phyloP scores from a whole-genome alignment of 2,113 vertebrate species.

The Panthera tigris region DNA sequence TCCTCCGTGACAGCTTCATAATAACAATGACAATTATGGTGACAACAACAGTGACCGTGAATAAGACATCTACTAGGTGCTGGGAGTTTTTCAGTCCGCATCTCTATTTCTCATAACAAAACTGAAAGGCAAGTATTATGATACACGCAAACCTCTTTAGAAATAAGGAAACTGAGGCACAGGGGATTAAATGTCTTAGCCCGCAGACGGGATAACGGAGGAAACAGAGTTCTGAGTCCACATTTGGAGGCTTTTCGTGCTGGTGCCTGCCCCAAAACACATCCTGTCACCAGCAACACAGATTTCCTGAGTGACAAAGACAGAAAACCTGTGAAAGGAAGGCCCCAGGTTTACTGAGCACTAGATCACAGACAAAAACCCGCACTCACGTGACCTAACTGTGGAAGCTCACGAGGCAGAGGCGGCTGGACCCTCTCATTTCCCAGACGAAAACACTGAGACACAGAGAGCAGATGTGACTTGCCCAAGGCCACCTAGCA shows the following conservation, averaged over 20 bases:
- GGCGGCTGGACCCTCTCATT: background rate
- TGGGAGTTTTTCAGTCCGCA: background rate
- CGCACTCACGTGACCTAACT: fast-evolving
- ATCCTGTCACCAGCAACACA: background rate
- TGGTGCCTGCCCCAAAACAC: background rate
- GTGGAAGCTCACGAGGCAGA: fast-evolving
- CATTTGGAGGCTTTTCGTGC: fast-evolving
- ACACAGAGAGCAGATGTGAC: background rate
- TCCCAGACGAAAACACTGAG: background rate
- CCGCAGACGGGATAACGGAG: background rate
- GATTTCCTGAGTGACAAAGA: background rate
- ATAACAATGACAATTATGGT: fast-evolving
- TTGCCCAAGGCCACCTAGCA: background rate
- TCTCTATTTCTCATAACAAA: background rate
- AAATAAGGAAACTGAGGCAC: background rate
- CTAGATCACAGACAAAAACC: background rate
- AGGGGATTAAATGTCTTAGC: background rate
- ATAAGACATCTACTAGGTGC: no score
- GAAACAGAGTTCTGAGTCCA: background rate
- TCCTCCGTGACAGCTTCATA: background rate
- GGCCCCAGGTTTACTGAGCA: background rate
- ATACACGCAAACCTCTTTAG: background rate
- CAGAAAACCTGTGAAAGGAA: background rate
- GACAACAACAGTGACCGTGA: background rate
- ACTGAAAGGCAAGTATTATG: background rate